Conservation (phyloP, 2,888 invertebrate genomes). For the Andricus curvator region DNA sequence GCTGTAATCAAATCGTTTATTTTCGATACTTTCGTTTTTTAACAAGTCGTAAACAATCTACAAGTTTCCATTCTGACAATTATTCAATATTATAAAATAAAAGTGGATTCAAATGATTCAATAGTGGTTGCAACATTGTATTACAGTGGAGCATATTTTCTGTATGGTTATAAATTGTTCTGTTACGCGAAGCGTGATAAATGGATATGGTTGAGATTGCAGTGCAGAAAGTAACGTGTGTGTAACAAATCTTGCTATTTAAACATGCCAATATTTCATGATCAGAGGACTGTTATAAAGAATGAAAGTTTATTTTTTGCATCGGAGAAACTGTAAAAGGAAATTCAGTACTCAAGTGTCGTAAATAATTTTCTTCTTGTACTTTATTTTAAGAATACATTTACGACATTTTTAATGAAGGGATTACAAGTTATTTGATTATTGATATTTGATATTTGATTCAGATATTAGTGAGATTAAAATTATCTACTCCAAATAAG, state of each 20-base stretch:
- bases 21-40: constrained; percentile 3
- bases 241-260: not conserved
- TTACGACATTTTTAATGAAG: no score
- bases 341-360: no score
- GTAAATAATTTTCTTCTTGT: not conserved
- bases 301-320: not conserved
- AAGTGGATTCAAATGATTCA: constrained; percentile 27
- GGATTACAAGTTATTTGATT: no score
- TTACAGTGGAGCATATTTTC: constrained; percentile 21
- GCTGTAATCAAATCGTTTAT: not conserved
- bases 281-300: not conserved
- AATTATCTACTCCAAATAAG: not conserved
- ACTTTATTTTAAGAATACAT: not conserved
- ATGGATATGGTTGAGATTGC: constrained; percentile 38
- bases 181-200: constrained; percentile 35
- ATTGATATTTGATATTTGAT: no score
- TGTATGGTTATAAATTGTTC: constrained; percentile 37
- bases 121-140: constrained; percentile 31
- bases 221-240: constrained; percentile 6
- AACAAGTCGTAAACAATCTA: not conserved
- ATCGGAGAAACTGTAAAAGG: not conserved
- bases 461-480: no score
- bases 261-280: not conserved
- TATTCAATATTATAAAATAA: constrained; percentile 22
- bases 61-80: not conserved